Base-by-base conservation (phyloP, 2,888 invertebrate genomes). In the Plebejus argus region DNA sequence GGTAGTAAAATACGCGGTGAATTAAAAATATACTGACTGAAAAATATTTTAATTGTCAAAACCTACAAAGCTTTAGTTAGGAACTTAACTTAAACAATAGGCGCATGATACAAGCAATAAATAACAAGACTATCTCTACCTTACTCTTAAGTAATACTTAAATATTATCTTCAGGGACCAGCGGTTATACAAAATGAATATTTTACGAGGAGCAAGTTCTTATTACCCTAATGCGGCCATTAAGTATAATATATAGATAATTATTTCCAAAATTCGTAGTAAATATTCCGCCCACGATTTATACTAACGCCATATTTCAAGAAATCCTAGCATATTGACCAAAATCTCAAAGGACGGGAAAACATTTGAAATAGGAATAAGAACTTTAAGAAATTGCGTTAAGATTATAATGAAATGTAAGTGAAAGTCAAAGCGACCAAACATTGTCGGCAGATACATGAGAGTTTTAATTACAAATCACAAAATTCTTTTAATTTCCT, bases 161-260 rank as follows among this genome's bases (percentile, higher is more conserved):
- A 66, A 66, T 66, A 33, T 66, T 28, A 70, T 78, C 76, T 18
- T 49, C n/a, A 28, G 76, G 45, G 49, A 66, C 28, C 76, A 33
- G 33, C 5, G 28, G 66, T 33, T 28, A 35, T 61, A 76, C 76
- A 79, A 76, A 82, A 85, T 90, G 81, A 88, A 90, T 91, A 88
- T 87, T 91, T 85, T 83, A 90, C 89, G 84, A 84, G 86, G 82
- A 81, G 82, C 82, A 84, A 85, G 83, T 83, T 84, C 85, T 85
- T 87, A 91, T 91, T 90, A 89, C 90, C 91, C 89, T 91, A 92
- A 91, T 90, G 88, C 83, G 81, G 85, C 87, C 89, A 85, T 92
- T 91, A 90, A 82, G 85, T 86, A 84, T 89, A 89, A 91, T 90
- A 89, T 91, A 92, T 90, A 85, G 91, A 90, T 90, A 91, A 90